Conservation (phyloP, 2,888 invertebrate species). For the Thysanoteuthis rhombus region DNA sequence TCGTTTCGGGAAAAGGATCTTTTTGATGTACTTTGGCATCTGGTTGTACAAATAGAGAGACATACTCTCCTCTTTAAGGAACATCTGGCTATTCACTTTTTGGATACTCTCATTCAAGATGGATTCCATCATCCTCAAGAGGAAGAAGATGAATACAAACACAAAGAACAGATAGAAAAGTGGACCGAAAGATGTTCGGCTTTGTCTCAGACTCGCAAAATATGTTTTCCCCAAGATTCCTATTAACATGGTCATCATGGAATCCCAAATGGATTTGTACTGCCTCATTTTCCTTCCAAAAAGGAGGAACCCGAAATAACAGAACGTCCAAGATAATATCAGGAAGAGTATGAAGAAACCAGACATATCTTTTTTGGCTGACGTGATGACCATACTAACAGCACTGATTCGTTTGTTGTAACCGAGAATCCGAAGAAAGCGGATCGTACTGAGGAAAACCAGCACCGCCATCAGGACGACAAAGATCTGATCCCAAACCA, state of each 20-base stretch:
- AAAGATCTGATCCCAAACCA: slow-evolving; percentile 65
- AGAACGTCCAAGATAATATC: slow-evolving; percentile 61
- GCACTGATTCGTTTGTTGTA: slow-evolving; percentile 70
- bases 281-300: slow-evolving; percentile 57
- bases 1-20: neutral
- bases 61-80: neutral
- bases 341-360: slow-evolving; percentile 68
- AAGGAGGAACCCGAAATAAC: slow-evolving; percentile 60
- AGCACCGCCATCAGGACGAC: slow-evolving; percentile 45
- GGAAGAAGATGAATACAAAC: slow-evolving; percentile 50
- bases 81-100: neutral
- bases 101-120: slow-evolving; percentile 52
- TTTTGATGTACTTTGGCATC: neutral
- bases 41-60: neutral
- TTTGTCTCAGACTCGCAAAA: slow-evolving; percentile 42
- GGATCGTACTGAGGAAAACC: slow-evolving; percentile 48
- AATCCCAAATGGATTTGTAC: slow-evolving; percentile 60
- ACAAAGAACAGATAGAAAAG: slow-evolving; percentile 51
- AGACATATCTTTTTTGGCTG: slow-evolving; percentile 64
- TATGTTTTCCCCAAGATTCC: slow-evolving; percentile 53
- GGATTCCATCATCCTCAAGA: slow-evolving; percentile 53
- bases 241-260: slow-evolving; percentile 66
- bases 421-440: slow-evolving; percentile 63
- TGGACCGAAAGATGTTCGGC: slow-evolving; percentile 47
- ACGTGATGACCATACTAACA: slow-evolving; percentile 66